Evolutionary conservation across 2,888 invertebrate genomes (phyloP).

Genomic region (Carterocephalus palaemon): DNA sequence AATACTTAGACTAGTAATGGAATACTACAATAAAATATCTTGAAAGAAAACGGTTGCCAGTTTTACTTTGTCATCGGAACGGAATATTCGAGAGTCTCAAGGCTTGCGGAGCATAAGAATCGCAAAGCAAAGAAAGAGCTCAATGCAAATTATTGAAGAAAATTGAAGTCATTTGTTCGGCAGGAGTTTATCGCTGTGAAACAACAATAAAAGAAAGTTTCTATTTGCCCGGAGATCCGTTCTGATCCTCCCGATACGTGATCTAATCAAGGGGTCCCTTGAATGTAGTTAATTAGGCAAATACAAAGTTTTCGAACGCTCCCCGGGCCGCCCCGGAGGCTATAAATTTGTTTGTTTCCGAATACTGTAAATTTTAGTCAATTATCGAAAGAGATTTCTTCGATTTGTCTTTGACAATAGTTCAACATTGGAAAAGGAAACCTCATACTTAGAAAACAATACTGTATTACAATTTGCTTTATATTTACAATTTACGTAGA

Average conservation of each 20-base stretch:
- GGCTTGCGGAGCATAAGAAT: too few species aligned
- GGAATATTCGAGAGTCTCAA: too few species aligned
- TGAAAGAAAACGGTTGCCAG: too few species aligned
- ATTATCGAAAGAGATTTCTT: conserved; percentile 33
- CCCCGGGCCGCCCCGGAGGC: conserved; percentile 36
- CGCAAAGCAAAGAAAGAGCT: not conserved
- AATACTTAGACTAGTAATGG: too few species aligned
- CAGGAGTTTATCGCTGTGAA: conserved; percentile 44
- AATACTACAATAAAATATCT: too few species aligned
- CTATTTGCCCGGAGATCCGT: conserved; percentile 56
- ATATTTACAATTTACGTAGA: too few species aligned
- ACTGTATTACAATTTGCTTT: too few species aligned
- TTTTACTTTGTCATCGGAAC: conserved; percentile 1
- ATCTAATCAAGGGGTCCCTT: conserved; percentile 65
- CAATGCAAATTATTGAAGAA: conserved; percentile 25
- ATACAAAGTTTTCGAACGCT: conserved; percentile 55
- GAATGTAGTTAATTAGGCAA: conserved; percentile 72
- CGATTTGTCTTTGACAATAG: conserved; percentile 29
- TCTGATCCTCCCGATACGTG: conserved; percentile 66
- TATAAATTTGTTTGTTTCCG: conserved; percentile 51
- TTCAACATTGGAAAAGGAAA: conserved; percentile 14
- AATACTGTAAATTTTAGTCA: conserved; percentile 44
- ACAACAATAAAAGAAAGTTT: conserved; percentile 66
- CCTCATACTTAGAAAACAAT: too few species aligned
- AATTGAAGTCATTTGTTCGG: conserved; percentile 40